These are phyloP conservation scores for Phalacrocorax pelagicus DNA, from an alignment of 2,113 vertebrate genomes.

Conservation along the genomic window DNA sequence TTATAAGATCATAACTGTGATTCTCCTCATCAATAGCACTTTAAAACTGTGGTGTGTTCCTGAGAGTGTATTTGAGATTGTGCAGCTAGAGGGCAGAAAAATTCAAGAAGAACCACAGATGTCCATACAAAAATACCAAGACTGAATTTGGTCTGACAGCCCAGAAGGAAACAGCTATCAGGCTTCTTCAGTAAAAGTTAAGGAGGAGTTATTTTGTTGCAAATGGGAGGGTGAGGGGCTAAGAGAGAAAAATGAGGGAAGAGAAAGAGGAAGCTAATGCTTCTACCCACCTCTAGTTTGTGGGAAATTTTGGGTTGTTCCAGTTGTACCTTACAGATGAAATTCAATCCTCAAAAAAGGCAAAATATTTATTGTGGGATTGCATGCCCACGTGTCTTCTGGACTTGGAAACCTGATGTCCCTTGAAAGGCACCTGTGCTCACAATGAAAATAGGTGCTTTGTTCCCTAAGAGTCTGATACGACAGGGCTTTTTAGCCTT, in stretches of 20 bases:
- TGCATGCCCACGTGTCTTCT: neutral
- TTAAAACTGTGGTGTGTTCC: neutral
- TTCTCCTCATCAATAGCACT: neutral
- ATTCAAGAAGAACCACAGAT: conserved; percentile 15
- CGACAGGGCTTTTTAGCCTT: neutral
- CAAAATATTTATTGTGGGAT: neutral
- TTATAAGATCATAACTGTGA: neutral
- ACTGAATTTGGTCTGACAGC: neutral
- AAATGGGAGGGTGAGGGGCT: neutral
- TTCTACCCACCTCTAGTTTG: neutral
- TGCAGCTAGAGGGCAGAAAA: conserved; percentile 59
- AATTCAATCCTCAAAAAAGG: neutral
- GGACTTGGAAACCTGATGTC: neutral
- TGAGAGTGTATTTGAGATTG: neutral
- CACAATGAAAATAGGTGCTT: neutral
- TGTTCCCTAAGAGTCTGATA: neutral
- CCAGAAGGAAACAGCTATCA: neutral
- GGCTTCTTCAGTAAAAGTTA: neutral
- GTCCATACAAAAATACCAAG: neutral
- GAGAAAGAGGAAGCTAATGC: neutral
- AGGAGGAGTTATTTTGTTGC: neutral
- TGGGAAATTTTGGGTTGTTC: neutral
- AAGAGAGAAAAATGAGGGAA: neutral
- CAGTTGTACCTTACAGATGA: neutral
- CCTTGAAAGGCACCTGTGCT: neutral